phyloP scores from a whole-genome alignment of 2,797 vertebrate species.

The Poeciliopsis gracilis region DNA sequence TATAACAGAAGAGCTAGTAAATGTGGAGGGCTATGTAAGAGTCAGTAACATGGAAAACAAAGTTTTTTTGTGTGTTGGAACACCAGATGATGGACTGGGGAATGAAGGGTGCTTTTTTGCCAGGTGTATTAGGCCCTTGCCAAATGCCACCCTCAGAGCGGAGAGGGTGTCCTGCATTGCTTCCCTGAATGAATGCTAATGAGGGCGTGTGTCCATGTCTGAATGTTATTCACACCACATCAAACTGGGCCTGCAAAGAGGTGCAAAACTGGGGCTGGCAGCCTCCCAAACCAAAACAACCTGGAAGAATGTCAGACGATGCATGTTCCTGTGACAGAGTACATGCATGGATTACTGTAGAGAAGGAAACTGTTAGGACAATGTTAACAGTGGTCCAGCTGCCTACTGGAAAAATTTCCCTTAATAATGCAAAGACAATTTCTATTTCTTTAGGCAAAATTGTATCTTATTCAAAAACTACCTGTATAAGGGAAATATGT shows the following conservation, averaged over 20 bases:
- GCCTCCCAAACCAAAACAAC: constrained; percentile 83
- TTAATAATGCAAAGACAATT: not conserved
- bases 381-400: constrained; percentile 45
- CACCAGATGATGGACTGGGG: constrained; percentile 53
- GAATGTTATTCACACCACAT: constrained; percentile 87
- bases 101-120: constrained; percentile 68
- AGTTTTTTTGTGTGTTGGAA: constrained; percentile 44
- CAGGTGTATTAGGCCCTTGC: constrained; percentile 82
- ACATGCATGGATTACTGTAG: constrained; percentile 74
- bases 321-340: constrained; percentile 76
- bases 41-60: not conserved
- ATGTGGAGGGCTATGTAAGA: not conserved
- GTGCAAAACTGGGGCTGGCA: constrained; percentile 84
- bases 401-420: constrained; percentile 19
- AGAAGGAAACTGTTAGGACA: constrained; percentile 48
- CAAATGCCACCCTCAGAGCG: constrained; percentile 85
- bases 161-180: constrained; percentile 77
- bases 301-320: constrained; percentile 84
- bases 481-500: not conserved
- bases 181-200: constrained; percentile 79
- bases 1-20: not conserved
- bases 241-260: constrained; percentile 84
- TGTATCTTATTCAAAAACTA: not conserved
- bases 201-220: constrained; percentile 81
- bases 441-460: not conserved